Conservation (phyloP, 2,888 invertebrate genomes). For the Rhopalosiphum nymphaeae region DNA sequence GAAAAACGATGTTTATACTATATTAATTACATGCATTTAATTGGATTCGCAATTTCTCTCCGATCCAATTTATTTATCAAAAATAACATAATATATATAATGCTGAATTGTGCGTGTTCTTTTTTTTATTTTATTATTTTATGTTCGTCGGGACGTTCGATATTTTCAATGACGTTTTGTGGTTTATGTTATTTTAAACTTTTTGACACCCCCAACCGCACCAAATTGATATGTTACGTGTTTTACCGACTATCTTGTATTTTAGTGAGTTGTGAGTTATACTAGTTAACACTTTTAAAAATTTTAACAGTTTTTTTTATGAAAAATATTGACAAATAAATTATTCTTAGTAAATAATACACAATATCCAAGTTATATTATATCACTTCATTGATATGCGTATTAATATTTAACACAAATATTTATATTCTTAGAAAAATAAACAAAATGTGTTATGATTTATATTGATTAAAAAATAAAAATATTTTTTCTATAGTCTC, state of each 20-base stretch:
- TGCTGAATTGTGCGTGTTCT: neutral
- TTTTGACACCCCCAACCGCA: neutral
- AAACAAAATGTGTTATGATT: neutral
- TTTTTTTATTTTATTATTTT: neutral
- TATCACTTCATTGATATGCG: neutral
- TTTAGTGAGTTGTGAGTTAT: neutral
- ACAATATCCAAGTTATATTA: neutral
- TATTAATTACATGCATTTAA: neutral
- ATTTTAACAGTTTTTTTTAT: no score
- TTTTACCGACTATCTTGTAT: neutral
- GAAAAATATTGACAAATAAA: neutral
- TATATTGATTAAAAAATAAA: neutral
- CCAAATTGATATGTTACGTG: neutral
- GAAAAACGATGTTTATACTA: neutral
- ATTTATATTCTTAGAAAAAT: neutral
- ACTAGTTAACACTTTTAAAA: neutral
- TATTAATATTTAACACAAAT: neutral
- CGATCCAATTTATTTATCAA: neutral
- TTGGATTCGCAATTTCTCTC: neutral
- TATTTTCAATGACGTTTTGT: neutral
- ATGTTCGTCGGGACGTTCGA: neutral
- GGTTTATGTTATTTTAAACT: neutral
- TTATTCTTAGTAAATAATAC: neutral
- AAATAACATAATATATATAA: neutral
- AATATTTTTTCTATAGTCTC: neutral